Base-by-base conservation (phyloP, 1,140 invertebrate species). In the Anastrepha ludens region DNA sequence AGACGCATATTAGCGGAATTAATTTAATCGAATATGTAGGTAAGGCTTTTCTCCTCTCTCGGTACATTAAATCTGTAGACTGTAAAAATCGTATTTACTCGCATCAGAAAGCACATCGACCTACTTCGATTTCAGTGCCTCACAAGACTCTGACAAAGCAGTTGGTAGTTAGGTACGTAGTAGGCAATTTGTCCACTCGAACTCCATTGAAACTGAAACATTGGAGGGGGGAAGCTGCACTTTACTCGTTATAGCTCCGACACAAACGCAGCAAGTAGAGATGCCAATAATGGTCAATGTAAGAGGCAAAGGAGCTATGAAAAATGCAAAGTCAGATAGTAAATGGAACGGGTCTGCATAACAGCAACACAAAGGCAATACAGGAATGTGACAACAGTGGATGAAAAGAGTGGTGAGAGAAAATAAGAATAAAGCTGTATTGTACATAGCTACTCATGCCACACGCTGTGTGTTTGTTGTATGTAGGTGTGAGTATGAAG, bases 171-270 rank as follows among this genome's bases (percentile, higher is more conserved):
- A 44, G 39, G 2, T 41, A 15, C 29, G 20, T 67, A 39, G 47
- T 44, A 41, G 13, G 41, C 67, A 74, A 74, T 74, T 74, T 74
- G 67, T 74, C 41, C 15, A 74, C 15, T 47, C 13, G 67, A 44
- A 41, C 41, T 74, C 41, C 3, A 47, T 74, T 74, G 67, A 17
- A 74, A 74, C 13, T 74, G 41, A 47, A 47, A 9, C 3, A 7
- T 74, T 74, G 41, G 41, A 41, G 8, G 17, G 4, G 0, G 41
- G 0, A 47, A 17, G 41, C 17, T 74, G 2, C 41, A 47, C 39
- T 74, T 74, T 0, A 74, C 17, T 47, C 29, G 11, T 41, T 41
- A 65, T 67, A 67, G 64, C 9, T 29, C 8, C n/a, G 7, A 29
- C 13, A 41, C 8, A 67, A 29, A 67, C 0, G 29, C 20, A 41